phyloP scores from a whole-genome alignment of 2,888 invertebrate species.

The Drosophila nr. perissopoda region DNA sequence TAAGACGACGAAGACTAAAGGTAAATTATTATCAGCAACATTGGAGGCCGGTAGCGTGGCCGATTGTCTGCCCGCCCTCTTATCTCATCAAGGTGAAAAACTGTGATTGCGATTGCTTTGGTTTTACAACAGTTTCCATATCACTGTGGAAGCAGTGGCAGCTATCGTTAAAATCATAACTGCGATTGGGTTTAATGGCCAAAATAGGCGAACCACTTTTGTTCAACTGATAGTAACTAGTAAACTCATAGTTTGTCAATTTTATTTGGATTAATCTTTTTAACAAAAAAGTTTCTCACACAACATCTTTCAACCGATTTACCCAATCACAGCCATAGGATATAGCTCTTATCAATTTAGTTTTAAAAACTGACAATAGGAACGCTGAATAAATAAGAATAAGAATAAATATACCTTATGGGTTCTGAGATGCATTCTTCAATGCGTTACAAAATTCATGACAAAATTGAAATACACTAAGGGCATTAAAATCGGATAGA shows the following conservation, averaged over 20 bases:
- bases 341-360: neutral
- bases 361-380: neutral
- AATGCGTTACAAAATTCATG: neutral
- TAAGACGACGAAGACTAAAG: conserved; percentile 48
- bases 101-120: conserved; percentile 6
- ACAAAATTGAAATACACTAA: neutral
- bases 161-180: neutral
- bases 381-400: no score
- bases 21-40: conserved; percentile 52
- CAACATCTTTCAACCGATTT: neutral
- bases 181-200: neutral
- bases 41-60: conserved; percentile 29
- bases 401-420: neutral
- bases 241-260: neutral
- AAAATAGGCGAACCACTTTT: conserved; percentile 1
- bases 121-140: conserved; percentile 13
- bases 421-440: neutral
- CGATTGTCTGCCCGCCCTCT: conserved; percentile 4
- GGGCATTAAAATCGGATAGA: neutral
- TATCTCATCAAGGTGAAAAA: conserved; percentile 27
- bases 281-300: neutral
- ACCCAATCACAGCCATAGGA: neutral
- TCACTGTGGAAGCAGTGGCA: conserved; percentile 12
- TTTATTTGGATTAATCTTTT: neutral
- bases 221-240: neutral